Evolutionary conservation across 2,113 vertebrate genomes (phyloP), one percentile per base, ranked within the genome.

Genomic region (Pagrus major): DNA sequence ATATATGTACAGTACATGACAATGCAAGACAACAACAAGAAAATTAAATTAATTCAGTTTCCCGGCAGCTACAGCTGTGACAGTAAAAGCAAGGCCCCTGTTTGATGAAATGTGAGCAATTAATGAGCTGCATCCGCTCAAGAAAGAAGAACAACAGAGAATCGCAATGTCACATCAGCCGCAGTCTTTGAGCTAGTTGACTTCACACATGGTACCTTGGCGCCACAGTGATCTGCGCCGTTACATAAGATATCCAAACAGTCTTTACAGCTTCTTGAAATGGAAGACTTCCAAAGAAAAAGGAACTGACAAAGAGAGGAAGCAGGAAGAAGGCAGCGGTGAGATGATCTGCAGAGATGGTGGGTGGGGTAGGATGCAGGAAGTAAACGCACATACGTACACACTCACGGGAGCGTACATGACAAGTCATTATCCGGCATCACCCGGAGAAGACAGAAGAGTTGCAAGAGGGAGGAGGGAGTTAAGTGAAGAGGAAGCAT

Each of bases 371-470:
- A 27, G 70, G 39, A 66, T 42, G 63, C 1, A 56, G 67, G 73
- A 75, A 86, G 65, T 33, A 37, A 56, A 20, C 27, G 2, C 21
- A n/a, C 33, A 44, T 44, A 66, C 35, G 10, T 6, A 52, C 60
- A 71, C 58, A 59, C 51, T 15, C 12, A 25, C 59, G 39, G 58
- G 63, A 67, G 73, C 86, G 83, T 71, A 85, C 74, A 87, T 84
- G 83, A 85, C 78, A 88, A 88, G 85, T 88, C 78, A 87, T 92
- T 89, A 91, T 90, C 81, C 5, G 1, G 68, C 75, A 85, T 88
- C 78, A 84, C 54, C 65, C 71, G 16, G 51, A 71, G 66, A 85
- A 88, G 81, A 69, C 52, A 74, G 68, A 76, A 37, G 47, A 60
- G 61, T 31, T 70, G 65, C 66, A 82, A 67, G 49, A 66, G 67